Evolutionary conservation across 2,113 vertebrate species (phyloP), one percentile per base, ranked within the genome.

Genomic region (Limnothrissa miodon): DNA sequence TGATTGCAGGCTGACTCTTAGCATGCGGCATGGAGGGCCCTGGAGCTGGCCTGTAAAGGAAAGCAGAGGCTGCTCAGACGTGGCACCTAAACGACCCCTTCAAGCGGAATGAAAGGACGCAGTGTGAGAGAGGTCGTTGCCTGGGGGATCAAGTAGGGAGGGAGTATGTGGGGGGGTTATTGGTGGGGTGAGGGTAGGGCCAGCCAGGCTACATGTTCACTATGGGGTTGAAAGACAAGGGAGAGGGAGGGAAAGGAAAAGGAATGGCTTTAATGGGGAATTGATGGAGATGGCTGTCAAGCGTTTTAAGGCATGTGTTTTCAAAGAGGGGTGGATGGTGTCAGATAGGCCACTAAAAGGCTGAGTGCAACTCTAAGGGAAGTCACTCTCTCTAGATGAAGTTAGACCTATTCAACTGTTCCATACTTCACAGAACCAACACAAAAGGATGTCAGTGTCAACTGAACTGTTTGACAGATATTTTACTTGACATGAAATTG

Each of bases 51-150:
- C 85, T 8, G 25, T 66, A 66, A 70, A 87, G 81, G 82, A 88
- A 89, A 80, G 56, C 82, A 78, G 83, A 80, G 83, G 87, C 83
- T 83, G 84, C 79, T 84, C 78, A 78, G 85, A 82, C 87, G 36
- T 62, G 56, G 15, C 56, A 83, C 88, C 90, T 90, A 90, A 91
- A 92, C 83, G 44, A 81, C 81, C 82, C 88, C 84, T 87, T 82
- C 59, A 87, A 90, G 88, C 80, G 83, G 90, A 92, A 92, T 90
- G 91, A 93, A 92, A 92, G 90, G 86, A 88, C 80, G 78, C 78
- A 80, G 46, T 85, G 84, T 59, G 62, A 80, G 46, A 39, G 74
- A 79, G 85, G 81, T 83, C 81, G 82, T 82, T 53, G 21, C 84
- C 80, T 66, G 19, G 59, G 84, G 81, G 33, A 80, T 70, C 78